These are phyloP conservation scores for Drymonia ruficornis DNA, from an alignment of 2,888 invertebrate genomes.

Conservation along the genomic window DNA sequence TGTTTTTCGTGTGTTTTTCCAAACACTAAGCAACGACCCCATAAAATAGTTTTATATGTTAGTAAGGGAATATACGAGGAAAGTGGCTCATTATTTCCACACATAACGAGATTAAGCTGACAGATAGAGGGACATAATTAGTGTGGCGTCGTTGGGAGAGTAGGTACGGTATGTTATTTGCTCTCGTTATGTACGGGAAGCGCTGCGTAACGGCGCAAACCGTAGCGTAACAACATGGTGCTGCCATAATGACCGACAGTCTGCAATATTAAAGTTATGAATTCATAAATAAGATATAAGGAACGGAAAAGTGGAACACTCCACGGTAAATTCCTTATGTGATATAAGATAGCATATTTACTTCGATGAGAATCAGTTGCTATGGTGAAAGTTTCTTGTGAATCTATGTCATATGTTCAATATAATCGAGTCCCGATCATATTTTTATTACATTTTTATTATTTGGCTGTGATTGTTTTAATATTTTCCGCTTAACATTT, in stretches of 20 bases:
- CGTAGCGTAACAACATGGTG: background rate
- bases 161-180: constrained; percentile 8
- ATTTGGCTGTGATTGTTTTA: background rate
- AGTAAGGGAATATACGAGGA: constrained; percentile 24
- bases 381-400: constrained; percentile 2
- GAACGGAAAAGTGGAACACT: background rate
- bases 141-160: constrained; percentile 35
- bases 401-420: background rate
- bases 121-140: constrained; percentile 40
- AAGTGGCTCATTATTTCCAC: constrained; percentile 32
- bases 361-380: background rate
- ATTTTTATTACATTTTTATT: background rate
- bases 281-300: background rate
- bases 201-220: background rate
- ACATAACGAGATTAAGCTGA: constrained; percentile 33
- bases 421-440: background rate
- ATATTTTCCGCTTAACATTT: background rate
- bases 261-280: background rate
- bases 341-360: background rate
- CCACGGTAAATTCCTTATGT: background rate
- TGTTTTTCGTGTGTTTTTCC: constrained; percentile 16
- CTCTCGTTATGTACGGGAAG: background rate
- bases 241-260: background rate
- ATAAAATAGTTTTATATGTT: constrained; percentile 28
- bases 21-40: constrained; percentile 17